Evolutionary conservation across 2,888 invertebrate genomes (phyloP).

Genomic region (Zaprionus obscuricornis): DNA sequence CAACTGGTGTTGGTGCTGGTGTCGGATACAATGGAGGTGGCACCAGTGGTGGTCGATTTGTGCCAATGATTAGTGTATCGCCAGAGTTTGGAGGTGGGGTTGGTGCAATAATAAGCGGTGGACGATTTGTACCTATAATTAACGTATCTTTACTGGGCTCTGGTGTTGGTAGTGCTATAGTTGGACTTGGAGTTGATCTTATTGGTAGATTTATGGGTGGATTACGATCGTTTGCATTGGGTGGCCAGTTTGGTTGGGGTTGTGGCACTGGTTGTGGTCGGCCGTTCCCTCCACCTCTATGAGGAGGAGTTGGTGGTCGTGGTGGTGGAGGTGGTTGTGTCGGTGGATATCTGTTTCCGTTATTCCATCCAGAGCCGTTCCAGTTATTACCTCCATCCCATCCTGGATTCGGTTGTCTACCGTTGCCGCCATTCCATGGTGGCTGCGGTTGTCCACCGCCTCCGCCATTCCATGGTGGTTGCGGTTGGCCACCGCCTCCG

Average conservation of each 20-base stretch:
- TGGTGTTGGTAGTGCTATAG: constrained; percentile 15
- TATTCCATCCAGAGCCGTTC: constrained; percentile 23
- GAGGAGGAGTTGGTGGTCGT: not conserved
- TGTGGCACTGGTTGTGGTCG: constrained; percentile 8
- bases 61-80: constrained; percentile 45
- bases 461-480: not conserved
- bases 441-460: constrained; percentile 4
- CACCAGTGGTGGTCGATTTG: constrained; percentile 45
- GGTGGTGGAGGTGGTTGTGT: not conserved
- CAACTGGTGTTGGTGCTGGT: too few species aligned
- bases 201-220: not conserved
- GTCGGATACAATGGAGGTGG: constrained; percentile 13
- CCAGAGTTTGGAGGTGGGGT: constrained; percentile 14
- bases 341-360: not conserved
- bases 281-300: not conserved
- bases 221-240: not conserved
- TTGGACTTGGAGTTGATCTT: constrained; percentile 10
- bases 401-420: not conserved
- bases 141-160: constrained; percentile 24
- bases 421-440: constrained; percentile 8
- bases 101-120: constrained; percentile 32
- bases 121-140: constrained; percentile 30
- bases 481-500: constrained; percentile 3
- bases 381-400: constrained; percentile 8
- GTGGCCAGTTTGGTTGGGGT: constrained; percentile 12